Evolutionary conservation across 2,888 invertebrate genomes (phyloP).

Genomic region (Cyclophora punctaria): DNA sequence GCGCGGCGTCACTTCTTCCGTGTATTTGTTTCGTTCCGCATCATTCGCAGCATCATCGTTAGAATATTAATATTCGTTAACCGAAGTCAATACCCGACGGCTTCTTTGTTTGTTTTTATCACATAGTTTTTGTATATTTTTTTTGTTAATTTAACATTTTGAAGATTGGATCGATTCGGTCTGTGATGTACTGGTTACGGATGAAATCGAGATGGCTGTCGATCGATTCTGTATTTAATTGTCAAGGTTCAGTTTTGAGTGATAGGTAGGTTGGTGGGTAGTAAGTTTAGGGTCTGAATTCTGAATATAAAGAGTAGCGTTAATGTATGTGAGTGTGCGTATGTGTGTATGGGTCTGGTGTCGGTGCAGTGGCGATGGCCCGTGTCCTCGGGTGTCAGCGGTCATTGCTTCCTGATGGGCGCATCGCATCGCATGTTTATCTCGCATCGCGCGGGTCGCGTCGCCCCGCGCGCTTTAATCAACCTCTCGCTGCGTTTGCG

Average conservation of each 20-base stretch:
- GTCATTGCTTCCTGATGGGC: conserved; percentile 63
- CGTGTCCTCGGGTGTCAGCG: conserved; percentile 44
- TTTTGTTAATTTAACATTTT: conserved; percentile 30
- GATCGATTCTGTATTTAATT: conserved; percentile 8
- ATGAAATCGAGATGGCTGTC: conserved; percentile 7
- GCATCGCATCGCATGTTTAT: conserved; percentile 22
- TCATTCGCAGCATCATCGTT: conserved; percentile 47
- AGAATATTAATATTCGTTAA: conserved; percentile 63
- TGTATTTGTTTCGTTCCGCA: conserved; percentile 61
- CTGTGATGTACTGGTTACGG: conserved; percentile 27
- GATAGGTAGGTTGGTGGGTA: conserved; percentile 1
- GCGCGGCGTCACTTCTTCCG: conserved; percentile 52
- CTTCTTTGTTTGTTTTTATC: conserved; percentile 39
- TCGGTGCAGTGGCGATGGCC: conserved; percentile 8
- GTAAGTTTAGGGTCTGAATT: background rate
- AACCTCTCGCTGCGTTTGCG: conserved; percentile 42
- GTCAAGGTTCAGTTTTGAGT: conserved; percentile 14
- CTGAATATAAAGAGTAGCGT: background rate
- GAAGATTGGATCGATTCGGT: conserved; percentile 17
- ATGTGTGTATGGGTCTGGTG: background rate
- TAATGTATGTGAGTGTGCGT: background rate
- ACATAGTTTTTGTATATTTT: conserved; percentile 27
- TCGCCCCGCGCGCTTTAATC: conserved; percentile 11
- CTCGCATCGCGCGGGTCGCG: conserved; percentile 18
- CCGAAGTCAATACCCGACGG: conserved; percentile 25